Base-by-base conservation (phyloP, 2,113 vertebrate genomes). In the Leucopsar rothschildi region DNA sequence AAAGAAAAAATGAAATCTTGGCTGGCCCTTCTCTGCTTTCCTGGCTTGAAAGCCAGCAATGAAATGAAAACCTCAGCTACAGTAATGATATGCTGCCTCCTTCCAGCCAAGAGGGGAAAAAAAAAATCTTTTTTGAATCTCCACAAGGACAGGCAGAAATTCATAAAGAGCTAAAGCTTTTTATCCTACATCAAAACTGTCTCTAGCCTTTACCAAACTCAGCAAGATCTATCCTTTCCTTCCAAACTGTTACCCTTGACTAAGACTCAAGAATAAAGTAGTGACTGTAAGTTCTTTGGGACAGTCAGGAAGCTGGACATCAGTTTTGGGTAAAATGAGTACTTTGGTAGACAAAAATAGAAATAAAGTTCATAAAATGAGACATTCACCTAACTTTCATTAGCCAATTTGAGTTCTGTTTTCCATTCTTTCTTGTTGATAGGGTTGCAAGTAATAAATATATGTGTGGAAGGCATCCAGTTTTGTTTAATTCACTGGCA, bases 401-500 rank as follows among this genome's bases (percentile, higher is more conserved):
- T 15, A 70, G 24, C 10, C 37, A 93, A 1, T 65, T 16, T 60
- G 50, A 76, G 59, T 63, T 94, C 27, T 77, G 65, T 31, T 77
- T 5, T 50, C 19, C 75, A 47, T 77, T 86, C 50, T 66, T 86
- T 33, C 64, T 65, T 78, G 64, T 22, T 93, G 81, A 65, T 40
- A 86, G 19, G 68, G 20, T 68, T 70, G 9, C 71, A 90, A 90
- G 55, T 73, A 88, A 91, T 77, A 91, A 94, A 94, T 93, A 39
- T 19, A 95, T 50, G 71, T 92, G 78, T 87, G 80, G 83, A 96
- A 95, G 40, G 29, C 65, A 96, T 86, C 70, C 79, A 93, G 68
- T 64, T 82, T 71, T 86, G 50, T 89, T 95, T 91, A 72, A 96
- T 92, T 96, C 84, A 94, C 22, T 31, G 4, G 59, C 93, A 96